These are phyloP conservation scores for Chrosomus eos DNA, from an alignment of 2,797 vertebrate genomes.

Conservation along the genomic window DNA sequence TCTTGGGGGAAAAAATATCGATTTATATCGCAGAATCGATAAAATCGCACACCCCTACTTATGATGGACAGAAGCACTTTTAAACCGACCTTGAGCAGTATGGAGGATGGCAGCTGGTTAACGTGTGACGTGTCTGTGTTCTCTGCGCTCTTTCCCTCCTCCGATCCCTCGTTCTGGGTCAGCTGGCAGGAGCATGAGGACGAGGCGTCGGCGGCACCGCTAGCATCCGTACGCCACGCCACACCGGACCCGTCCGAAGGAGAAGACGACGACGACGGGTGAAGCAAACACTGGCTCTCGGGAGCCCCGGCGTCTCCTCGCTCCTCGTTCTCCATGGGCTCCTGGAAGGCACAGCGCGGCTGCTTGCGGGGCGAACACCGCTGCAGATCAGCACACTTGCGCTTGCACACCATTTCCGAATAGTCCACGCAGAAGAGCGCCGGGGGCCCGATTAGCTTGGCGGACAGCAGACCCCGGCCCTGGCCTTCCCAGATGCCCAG, in stretches of 20 bases:
- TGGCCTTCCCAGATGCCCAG: slow-evolving; percentile 84
- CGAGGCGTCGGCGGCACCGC: slow-evolving; percentile 50
- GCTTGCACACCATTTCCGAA: slow-evolving; percentile 88
- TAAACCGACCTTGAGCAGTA: slow-evolving; percentile 90
- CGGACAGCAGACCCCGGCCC: slow-evolving; percentile 80
- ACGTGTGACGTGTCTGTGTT: slow-evolving; percentile 82
- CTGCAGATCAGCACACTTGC: slow-evolving; percentile 81
- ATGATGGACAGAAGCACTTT: too few species aligned
- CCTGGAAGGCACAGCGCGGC: slow-evolving; percentile 84
- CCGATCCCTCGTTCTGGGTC: slow-evolving; percentile 73
- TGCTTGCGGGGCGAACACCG: slow-evolving; percentile 89
- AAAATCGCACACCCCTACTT: too few species aligned
- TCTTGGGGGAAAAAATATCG: too few species aligned
- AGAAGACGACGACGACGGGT: slow-evolving; percentile 70
- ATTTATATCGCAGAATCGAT: too few species aligned
- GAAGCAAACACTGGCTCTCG: slow-evolving; percentile 75
- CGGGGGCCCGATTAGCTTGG: slow-evolving; percentile 78
- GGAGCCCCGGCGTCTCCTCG: slow-evolving; percentile 70
- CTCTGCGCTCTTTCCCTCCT: slow-evolving; percentile 77
- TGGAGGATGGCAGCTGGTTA: slow-evolving; percentile 95
- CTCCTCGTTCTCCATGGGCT: slow-evolving; percentile 67
- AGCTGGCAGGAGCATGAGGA: slow-evolving; percentile 75
- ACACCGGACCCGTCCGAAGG: slow-evolving; percentile 69
- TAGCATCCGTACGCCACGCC: slow-evolving; percentile 68
- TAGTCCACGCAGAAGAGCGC: slow-evolving; percentile 76